A percentile compares a stretch with the other conserved stretches of the same genome.
These are phyloP conservation scores for Brachionus angularis DNA, from an alignment of 1,140 invertebrate species.

Conservation along the genomic window DNA sequence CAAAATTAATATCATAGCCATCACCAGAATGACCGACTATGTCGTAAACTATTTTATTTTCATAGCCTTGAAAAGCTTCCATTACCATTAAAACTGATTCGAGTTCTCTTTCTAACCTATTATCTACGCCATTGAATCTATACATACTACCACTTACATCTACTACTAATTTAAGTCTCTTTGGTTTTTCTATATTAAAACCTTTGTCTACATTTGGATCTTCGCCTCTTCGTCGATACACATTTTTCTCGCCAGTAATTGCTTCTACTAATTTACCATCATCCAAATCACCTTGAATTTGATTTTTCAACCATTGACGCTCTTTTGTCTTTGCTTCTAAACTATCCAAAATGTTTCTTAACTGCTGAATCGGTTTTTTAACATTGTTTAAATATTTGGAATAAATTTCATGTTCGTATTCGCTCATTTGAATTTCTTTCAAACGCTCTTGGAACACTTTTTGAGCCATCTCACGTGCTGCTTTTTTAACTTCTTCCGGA, in stretches of 20 bases:
- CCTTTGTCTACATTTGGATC: constrained; percentile 71
- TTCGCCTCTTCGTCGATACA: constrained; percentile 73
- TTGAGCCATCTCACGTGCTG: constrained; percentile 84
- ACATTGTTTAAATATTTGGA: constrained; percentile 74
- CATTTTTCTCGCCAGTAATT: constrained; percentile 80
- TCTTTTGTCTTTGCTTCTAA: constrained; percentile 87
- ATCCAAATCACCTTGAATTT: constrained; percentile 85
- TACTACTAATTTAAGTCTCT: constrained; percentile 77
- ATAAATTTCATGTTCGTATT: constrained; percentile 83
- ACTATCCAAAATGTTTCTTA: constrained; percentile 65
- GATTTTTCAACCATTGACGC: constrained; percentile 73
- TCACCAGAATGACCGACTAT: constrained; percentile 91
- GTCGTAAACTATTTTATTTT: constrained; percentile 80
- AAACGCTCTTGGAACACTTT: constrained; percentile 78
- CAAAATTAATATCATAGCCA: constrained; percentile 68
- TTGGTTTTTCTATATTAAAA: constrained; percentile 77
- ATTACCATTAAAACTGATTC: constrained; percentile 87
- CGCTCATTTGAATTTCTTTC: constrained; percentile 87
- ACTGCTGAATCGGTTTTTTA: constrained; percentile 62
- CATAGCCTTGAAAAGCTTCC: constrained; percentile 84
- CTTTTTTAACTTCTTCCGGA: constrained; percentile 74
- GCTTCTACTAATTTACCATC: constrained; percentile 91
- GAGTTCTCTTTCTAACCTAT: constrained; percentile 80
- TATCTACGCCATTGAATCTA: constrained; percentile 86
- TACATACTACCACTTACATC: constrained; percentile 97